Evolutionary conservation across 2,113 vertebrate species (phyloP).

Genomic region (Dicrurus megarhynchus): DNA sequence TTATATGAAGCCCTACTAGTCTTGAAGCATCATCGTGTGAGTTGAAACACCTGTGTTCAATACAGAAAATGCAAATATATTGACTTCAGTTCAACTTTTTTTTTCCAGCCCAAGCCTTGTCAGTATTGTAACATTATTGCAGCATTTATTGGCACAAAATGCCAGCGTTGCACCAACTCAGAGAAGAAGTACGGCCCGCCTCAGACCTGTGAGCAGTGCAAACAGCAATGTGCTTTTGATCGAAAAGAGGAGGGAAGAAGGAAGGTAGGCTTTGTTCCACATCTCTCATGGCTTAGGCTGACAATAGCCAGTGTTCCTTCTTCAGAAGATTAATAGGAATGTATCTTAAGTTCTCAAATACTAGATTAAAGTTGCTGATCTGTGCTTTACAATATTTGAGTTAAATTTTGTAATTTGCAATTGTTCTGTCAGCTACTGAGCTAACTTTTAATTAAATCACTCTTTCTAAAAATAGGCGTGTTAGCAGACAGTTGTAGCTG

Average conservation of each 20-base stretch:
- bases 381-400: not conserved
- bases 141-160: conserved; percentile 97
- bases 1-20: not conserved
- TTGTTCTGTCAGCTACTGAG: not conserved
- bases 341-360: not conserved
- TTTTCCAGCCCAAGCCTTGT: conserved; percentile 92
- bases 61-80: not conserved
- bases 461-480: not conserved
- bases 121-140: conserved; percentile 99
- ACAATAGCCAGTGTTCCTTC: not conserved
- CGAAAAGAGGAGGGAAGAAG: conserved; percentile 95
- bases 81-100: not conserved
- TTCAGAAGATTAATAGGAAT: not conserved
- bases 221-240: conserved; percentile 98
- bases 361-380: not conserved
- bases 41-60: not conserved
- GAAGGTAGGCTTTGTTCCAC: conserved; percentile 79
- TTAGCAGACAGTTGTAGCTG: not conserved
- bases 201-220: conserved; percentile 96
- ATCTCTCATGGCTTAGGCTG: not conserved
- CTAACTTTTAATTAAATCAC: not conserved
- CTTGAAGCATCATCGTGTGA: not conserved
- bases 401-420: not conserved
- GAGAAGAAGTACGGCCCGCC: conserved; percentile 97
- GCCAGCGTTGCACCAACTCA: conserved; percentile 96